Base-by-base conservation (phyloP, 30 jellyfish, hydroid and myxozoan genomes). In the Hydractinia symbiolongicarpus region DNA sequence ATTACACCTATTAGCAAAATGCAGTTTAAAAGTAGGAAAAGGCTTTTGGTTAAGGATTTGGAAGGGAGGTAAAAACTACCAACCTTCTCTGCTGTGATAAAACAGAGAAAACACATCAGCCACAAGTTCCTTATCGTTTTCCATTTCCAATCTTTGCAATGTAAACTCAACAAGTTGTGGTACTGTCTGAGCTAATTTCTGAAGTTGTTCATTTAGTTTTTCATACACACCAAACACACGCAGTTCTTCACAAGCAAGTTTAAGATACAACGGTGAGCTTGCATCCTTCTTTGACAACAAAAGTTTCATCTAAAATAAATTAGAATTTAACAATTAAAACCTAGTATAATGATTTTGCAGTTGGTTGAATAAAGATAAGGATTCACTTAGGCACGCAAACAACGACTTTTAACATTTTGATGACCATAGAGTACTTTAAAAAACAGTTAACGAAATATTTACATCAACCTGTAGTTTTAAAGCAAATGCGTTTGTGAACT, bases 211-310 rank as follows among this genome's bases (percentile, higher is more conserved):
- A 66, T 68, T 67, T 79, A 91, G 88, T 87, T 82, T 72, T 68
- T 91, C 98, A 72, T 61, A 91, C 14, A 91, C 93, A 17, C 98
- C 95, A 66, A 81, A 91, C 58, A 91, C 67, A 53, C 98, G 92
- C n/a, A 91, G 78, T 51, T 91, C 98, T 73, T 91, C 98, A 54
- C 98, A 86, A 15, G 91, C 98, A 60, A 91, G 68, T 20, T 81
- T 81, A 76, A 91, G 71, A 82, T 88, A 91, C 13, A 86, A 73
- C 5, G 98, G 98, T 66, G 89, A 88, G 51, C 73, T 87, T 5
- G 96, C 94, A 55, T 84, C 98, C 57, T 93, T 64, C 64, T 91
- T 91, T 52, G 98, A 86, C 5, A 87, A 84, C 58, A 91, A 70
- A 50, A 86, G 66, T 55, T 87, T 91, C 98, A 91, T 91, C 98